phyloP scores from a whole-genome alignment of 35 echinoderm and acorn worm genomes.

The Diadema setosum region DNA sequence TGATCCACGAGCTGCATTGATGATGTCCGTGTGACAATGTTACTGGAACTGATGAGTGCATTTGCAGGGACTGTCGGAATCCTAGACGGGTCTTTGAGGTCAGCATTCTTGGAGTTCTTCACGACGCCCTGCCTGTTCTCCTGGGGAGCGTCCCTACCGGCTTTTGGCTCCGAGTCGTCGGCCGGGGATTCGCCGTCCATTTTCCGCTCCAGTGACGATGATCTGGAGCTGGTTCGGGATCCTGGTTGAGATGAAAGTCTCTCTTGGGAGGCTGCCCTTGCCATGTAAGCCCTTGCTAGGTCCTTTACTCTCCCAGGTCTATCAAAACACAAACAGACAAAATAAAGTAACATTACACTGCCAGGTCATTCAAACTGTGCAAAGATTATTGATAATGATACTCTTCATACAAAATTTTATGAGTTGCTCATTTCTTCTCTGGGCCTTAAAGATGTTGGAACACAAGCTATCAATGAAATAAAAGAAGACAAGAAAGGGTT shows the following conservation, averaged over 20 bases:
- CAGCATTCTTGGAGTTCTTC: neutral
- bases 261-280: slow-evolving; percentile 9
- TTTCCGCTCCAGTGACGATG: neutral
- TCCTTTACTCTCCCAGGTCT: slow-evolving; percentile 1
- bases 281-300: slow-evolving; percentile 27
- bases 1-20: slow-evolving; percentile 9
- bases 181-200: neutral
- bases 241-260: too few species aligned
- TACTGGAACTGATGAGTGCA: neutral
- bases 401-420: neutral
- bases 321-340: neutral
- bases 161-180: neutral
- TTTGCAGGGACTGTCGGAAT: neutral
- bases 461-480: too few species aligned
- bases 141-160: neutral
- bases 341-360: neutral
- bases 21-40: neutral
- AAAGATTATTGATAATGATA: neutral
- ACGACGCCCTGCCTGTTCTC: neutral
- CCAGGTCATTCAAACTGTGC: neutral
- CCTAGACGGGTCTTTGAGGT: neutral
- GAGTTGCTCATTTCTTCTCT: too few species aligned
- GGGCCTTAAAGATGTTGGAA: too few species aligned
- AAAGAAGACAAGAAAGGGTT: too few species aligned
- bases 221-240: neutral